A percentile compares a stretch with the other conserved stretches of the same genome.
Evolutionary conservation across 2,888 invertebrate species (phyloP).

Genomic region (Eugnorisma glareosa): DNA sequence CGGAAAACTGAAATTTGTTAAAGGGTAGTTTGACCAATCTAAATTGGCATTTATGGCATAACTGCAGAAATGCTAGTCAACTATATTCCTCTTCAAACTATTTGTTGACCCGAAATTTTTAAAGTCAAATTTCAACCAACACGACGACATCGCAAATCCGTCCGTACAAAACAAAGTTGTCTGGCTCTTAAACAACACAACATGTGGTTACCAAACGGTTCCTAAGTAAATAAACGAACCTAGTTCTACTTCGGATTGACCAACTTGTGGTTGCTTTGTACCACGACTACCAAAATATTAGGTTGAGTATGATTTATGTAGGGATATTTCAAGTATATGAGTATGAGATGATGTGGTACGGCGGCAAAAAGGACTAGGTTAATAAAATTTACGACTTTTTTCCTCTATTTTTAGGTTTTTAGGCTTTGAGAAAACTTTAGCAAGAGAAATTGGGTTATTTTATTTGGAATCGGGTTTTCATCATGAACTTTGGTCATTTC

Average conservation of each 20-base stretch:
- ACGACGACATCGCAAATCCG: slow-evolving; percentile 32
- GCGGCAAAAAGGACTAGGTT: slow-evolving; percentile 26
- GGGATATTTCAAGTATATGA: slow-evolving; percentile 36
- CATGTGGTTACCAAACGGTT: slow-evolving; percentile 77
- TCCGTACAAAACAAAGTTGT: slow-evolving; percentile 47
- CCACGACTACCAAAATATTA: slow-evolving; percentile 61
- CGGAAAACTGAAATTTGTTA: neutral
- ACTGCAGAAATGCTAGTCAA: neutral
- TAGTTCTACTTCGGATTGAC: slow-evolving; percentile 55
- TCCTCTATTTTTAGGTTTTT: slow-evolving; percentile 15
- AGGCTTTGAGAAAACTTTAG: slow-evolving; percentile 19
- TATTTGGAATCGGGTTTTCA: neutral
- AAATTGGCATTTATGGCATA: neutral
- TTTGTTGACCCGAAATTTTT: slow-evolving; percentile 18
- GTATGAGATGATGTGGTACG: slow-evolving; percentile 37
- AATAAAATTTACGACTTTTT: slow-evolving; percentile 35
- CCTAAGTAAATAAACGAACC: slow-evolving; percentile 77
- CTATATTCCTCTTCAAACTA: neutral
- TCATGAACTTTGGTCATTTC: neutral
- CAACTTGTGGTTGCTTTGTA: slow-evolving; percentile 62
- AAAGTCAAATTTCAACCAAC: slow-evolving; percentile 23
- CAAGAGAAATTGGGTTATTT: neutral
- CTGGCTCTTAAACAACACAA: slow-evolving; percentile 68
- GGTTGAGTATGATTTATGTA: slow-evolving; percentile 55
- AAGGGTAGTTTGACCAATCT: neutral